Conservation (phyloP, 2,797 vertebrate genomes). For the Danio choprae region DNA sequence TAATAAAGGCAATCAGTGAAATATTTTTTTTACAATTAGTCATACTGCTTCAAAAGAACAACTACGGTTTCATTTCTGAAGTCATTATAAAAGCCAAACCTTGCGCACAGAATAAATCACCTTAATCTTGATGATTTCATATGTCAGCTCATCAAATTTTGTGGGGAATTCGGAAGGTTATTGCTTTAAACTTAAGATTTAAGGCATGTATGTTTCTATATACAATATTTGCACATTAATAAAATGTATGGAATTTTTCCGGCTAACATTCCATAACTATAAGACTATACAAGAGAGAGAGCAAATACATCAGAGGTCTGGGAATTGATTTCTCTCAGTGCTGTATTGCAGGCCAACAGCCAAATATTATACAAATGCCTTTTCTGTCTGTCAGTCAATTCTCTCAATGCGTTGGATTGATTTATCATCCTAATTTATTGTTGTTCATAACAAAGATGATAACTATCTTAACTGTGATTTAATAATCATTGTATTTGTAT, state of each 20-base stretch:
- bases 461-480: not conserved
- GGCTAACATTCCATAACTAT: not conserved
- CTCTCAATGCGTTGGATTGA: not conserved
- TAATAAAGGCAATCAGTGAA: not conserved
- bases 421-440: not conserved
- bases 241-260: conserved; percentile 3
- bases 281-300: conserved; percentile 5
- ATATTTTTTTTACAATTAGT: not conserved
- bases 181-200: too few species aligned
- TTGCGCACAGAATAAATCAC: too few species aligned
- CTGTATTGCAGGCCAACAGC: not conserved
- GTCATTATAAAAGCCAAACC: not conserved
- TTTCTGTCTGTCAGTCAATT: conserved; percentile 12
- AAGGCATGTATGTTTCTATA: not conserved
- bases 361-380: conserved; percentile 18
- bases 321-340: conserved; percentile 2
- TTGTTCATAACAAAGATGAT: not conserved
- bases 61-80: not conserved
- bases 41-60: too few species aligned
- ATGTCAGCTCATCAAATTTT: not conserved
- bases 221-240: not conserved
- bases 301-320: not conserved
- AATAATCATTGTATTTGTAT: not conserved
- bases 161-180: not conserved
- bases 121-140: not conserved